A percentile compares a stretch with the other conserved stretches of the same genome.
Conservation (phyloP, 2,888 invertebrate genomes). For the Cerastis leucographa region DNA sequence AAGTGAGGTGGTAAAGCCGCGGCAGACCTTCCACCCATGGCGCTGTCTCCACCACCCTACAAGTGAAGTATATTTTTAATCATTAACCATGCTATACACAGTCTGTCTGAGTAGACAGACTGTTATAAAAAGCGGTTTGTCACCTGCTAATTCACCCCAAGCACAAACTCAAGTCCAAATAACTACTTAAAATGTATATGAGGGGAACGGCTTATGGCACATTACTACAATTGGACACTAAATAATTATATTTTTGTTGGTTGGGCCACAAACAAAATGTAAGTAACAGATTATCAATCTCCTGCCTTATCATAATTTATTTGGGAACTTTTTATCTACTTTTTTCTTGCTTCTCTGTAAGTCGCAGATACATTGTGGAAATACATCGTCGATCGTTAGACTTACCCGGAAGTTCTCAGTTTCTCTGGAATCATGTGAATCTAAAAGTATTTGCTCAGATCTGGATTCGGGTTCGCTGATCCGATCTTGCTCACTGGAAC, state of each 20-base stretch:
- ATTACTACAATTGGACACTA: neutral
- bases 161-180: too few species aligned
- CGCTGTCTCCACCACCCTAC: conserved; percentile 82
- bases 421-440: conserved; percentile 84
- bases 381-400: conserved; percentile 11
- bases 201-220: neutral
- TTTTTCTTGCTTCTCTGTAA: neutral
- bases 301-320: neutral
- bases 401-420: conserved; percentile 84
- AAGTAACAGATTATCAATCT: neutral
- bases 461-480: conserved; percentile 82
- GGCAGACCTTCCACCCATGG: conserved; percentile 75
- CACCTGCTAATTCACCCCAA: too few species aligned
- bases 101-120: neutral
- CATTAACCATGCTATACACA: neutral
- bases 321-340: neutral
- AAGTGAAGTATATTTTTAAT: conserved; percentile 5
- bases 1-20: conserved; percentile 81
- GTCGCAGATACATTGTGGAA: neutral
- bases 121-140: neutral
- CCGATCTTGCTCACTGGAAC: conserved; percentile 85
- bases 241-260: neutral
- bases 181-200: too few species aligned
- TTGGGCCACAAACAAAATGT: neutral
- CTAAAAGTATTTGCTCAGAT: conserved; percentile 84